These are phyloP conservation scores for Australoheros facetus DNA, from an alignment of 2,797 vertebrate species.

Conservation along the genomic window DNA sequence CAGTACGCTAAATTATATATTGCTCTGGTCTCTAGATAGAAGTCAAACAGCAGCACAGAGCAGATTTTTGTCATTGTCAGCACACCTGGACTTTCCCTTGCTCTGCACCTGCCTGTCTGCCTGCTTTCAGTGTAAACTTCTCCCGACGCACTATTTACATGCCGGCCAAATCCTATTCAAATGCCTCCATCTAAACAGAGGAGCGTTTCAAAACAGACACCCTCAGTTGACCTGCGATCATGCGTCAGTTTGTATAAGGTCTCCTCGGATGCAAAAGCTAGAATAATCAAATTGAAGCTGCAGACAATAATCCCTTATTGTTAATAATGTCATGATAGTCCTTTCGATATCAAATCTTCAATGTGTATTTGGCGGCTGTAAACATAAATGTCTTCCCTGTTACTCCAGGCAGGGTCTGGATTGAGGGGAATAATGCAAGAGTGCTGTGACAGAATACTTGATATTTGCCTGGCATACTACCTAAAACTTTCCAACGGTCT, in stretches of 20 bases:
- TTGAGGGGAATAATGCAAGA: slow-evolving; percentile 23
- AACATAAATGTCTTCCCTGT: slow-evolving; percentile 61
- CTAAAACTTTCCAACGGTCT: slow-evolving; percentile 67
- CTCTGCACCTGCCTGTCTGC: slow-evolving; percentile 70
- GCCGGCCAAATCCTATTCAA: slow-evolving; percentile 82
- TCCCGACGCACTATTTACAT: slow-evolving; percentile 80
- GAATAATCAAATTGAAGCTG: slow-evolving; percentile 58
- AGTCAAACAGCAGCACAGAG: slow-evolving; percentile 38
- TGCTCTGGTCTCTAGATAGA: slow-evolving; percentile 26
- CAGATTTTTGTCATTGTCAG: slow-evolving; percentile 51
- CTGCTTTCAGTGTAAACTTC: slow-evolving; percentile 64
- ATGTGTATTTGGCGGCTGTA: slow-evolving; percentile 45
- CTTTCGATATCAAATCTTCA: slow-evolving; percentile 24
- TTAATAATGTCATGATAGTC: slow-evolving; percentile 21
- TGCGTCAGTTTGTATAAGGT: slow-evolving; percentile 74
- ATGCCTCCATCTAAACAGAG: slow-evolving; percentile 71
- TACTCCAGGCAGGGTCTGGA: slow-evolving; percentile 50
- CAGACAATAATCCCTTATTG: slow-evolving; percentile 29
- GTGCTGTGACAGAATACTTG: slow-evolving; percentile 61
- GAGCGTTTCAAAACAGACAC: slow-evolving; percentile 73
- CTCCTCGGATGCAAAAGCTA: slow-evolving; percentile 47
- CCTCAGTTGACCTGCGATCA: slow-evolving; percentile 54
- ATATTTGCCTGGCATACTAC: slow-evolving; percentile 61
- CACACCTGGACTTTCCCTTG: slow-evolving; percentile 67
- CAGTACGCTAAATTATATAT: slow-evolving; percentile 8